Evolutionary conservation across 2,888 invertebrate species (phyloP).

Genomic region (Eilema griseolum): DNA sequence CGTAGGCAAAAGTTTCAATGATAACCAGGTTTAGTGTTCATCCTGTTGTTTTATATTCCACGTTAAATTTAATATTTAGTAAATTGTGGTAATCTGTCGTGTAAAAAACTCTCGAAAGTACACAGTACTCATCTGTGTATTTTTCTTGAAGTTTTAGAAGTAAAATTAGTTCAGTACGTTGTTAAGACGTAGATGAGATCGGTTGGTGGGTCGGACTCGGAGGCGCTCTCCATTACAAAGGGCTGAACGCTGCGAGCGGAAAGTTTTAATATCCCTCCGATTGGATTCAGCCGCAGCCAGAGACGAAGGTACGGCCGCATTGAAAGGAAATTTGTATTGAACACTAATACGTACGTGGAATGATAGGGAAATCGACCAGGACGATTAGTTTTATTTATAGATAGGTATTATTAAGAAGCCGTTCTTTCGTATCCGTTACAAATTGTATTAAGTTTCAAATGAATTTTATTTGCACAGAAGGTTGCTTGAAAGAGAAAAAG

Average conservation of each 20-base stretch:
- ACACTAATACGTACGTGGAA: slow-evolving; percentile 75
- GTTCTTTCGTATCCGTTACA: neutral
- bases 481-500: neutral
- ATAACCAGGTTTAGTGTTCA: neutral
- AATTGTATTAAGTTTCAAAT: slow-evolving; percentile 2
- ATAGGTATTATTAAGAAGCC: slow-evolving; percentile 13
- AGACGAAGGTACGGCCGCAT: slow-evolving; percentile 67
- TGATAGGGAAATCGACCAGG: slow-evolving; percentile 73
- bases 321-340: slow-evolving; percentile 75
- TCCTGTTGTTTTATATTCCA: neutral
- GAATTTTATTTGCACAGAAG: neutral
- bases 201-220: slow-evolving; percentile 50
- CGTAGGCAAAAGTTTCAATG: neutral
- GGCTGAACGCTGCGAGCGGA: slow-evolving; percentile 72
- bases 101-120: no score
- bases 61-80: neutral
- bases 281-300: slow-evolving; percentile 80
- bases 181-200: slow-evolving; percentile 66
- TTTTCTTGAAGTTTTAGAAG: slow-evolving; percentile 52
- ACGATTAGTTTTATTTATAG: slow-evolving; percentile 48
- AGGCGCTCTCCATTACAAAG: slow-evolving; percentile 71
- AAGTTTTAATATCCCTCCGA: slow-evolving; percentile 86
- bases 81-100: neutral
- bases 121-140: slow-evolving; percentile 20
- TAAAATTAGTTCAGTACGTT: slow-evolving; percentile 66